These are phyloP conservation scores for Lutraria rhynchaena DNA, from an alignment of 1,140 invertebrate species.

Conservation along the genomic window DNA sequence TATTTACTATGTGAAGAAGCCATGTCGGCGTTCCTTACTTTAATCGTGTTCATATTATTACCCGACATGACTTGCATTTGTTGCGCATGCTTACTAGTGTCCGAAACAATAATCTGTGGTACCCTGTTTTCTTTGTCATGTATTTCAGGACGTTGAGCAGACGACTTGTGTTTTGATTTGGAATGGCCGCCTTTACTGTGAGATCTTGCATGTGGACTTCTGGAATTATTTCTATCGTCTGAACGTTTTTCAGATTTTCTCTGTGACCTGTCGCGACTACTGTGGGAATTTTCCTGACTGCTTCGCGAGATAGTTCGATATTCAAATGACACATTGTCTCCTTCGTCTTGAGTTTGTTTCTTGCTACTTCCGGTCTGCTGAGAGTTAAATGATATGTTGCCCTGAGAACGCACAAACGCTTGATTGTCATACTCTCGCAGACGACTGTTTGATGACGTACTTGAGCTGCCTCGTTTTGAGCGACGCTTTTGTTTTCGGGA, in stretches of 20 bases:
- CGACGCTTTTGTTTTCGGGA: not conserved
- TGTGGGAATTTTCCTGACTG: conserved; percentile 19
- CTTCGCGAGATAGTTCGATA: conserved; percentile 15
- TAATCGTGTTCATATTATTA: not conserved
- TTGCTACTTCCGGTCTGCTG: conserved; percentile 10
- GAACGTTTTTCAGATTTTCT: not conserved
- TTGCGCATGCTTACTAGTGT: conserved; percentile 37
- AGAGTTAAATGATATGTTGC: conserved; percentile 31
- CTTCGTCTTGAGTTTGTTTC: conserved; percentile 19
- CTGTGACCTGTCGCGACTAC: conserved; percentile 9
- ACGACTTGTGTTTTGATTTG: conserved; percentile 12
- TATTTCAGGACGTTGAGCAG: not conserved
- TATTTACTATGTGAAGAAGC: conserved; percentile 46
- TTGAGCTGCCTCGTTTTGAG: conserved; percentile 20
- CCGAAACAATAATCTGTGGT: conserved; percentile 40
- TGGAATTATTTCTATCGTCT: not conserved
- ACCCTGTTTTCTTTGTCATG: conserved; percentile 11
- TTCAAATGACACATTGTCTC: conserved; percentile 24
- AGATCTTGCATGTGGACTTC: not conserved
- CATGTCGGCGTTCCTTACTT: conserved; percentile 14
- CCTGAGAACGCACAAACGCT: conserved; percentile 45
- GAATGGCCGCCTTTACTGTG: not conserved
- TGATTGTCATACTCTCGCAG: conserved; percentile 42
- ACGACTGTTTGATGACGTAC: conserved; percentile 17
- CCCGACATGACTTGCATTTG: not conserved